Conservation (phyloP, 1,140 invertebrate genomes). For the Batillaria attramentaria region DNA sequence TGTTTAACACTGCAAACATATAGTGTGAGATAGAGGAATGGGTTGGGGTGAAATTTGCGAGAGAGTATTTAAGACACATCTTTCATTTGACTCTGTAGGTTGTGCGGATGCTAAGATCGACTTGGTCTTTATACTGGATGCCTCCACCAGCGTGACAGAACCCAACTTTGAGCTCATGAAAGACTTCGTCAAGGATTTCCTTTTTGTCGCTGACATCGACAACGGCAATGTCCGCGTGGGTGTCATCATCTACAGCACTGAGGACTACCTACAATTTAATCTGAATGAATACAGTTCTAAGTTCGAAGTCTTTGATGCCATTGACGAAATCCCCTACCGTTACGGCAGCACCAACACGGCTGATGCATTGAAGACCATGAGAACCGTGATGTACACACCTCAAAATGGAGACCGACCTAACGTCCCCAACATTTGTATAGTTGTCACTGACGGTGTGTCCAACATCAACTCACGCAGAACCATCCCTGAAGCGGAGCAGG, state of each 20-base stretch:
- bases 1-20: too few relatives aligned
- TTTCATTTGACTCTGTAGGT: slow-evolving; percentile 21
- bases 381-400: slow-evolving; percentile 55
- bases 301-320: slow-evolving; percentile 45
- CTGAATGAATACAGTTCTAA: slow-evolving; percentile 49
- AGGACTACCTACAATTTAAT: slow-evolving; percentile 51
- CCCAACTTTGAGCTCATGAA: slow-evolving; percentile 56
- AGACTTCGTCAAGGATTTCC: slow-evolving; percentile 57
- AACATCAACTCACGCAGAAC: slow-evolving; percentile 56
- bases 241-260: slow-evolving; percentile 52
- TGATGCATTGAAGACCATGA: slow-evolving; percentile 56
- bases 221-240: slow-evolving; percentile 54
- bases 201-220: slow-evolving; percentile 53
- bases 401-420: slow-evolving; percentile 57
- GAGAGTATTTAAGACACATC: background rate
- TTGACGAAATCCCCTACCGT: slow-evolving; percentile 55
- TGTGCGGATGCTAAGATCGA: slow-evolving; percentile 48
- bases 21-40: background rate
- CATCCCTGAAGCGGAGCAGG: slow-evolving; percentile 47
- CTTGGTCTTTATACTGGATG: slow-evolving; percentile 63
- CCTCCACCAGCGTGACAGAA: slow-evolving; percentile 59
- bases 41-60: too few relatives aligned
- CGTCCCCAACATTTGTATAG: slow-evolving; percentile 56
- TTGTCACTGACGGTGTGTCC: slow-evolving; percentile 67
- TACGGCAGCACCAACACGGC: slow-evolving; percentile 67